Base-by-base conservation (phyloP, 2,888 invertebrate species). In the Volucella zonaria region DNA sequence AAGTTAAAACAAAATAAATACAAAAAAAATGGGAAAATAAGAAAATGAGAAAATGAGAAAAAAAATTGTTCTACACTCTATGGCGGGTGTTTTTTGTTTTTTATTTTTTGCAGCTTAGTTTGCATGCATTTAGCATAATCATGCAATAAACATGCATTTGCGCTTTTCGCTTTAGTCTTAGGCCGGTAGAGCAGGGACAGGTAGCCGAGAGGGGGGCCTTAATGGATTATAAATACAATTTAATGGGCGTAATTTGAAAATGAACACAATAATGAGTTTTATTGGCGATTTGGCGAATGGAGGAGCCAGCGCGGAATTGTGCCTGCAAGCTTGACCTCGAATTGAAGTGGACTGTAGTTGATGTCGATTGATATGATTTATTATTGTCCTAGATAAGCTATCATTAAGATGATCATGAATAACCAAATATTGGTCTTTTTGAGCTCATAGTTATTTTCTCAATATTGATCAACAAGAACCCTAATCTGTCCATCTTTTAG, bases 121-220 rank as follows among this genome's bases (percentile, higher is more conserved):
- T 76, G 80, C 79, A 76, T 85, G 71, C 80, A 80, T 85, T 85
- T 81, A 85, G 67, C 80, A 80, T 85, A 85, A 85, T 81, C 85
- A 68, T 76, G 85, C 76, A 80, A 80, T 85, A 73, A 80, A 85
- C 54, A 80, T 85, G 85, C 80, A 85, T 85, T 81, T 81, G 80
- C 49, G 85, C 85, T 76, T 31, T 31, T 31, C 31, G 31, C 6
- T 31, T 31, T 31, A 31, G 31, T 31, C 31, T 6, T 85, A 80
- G 67, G 40, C 80, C 8, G 61, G 49, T 23, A 54, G n/a, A 31
- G 23, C n/a, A 10, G 42, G 14, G 51, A 64, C 11, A 8, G 8
- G 31, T 31, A 31, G 61, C 38, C 8, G 42, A 11, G 58, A 40
- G 4, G 49, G 49, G 66, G 61, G 31, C 10, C 49, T 54, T 68